Conservation (phyloP, 2,113 vertebrate genomes). For the Rhipidura dahli region DNA sequence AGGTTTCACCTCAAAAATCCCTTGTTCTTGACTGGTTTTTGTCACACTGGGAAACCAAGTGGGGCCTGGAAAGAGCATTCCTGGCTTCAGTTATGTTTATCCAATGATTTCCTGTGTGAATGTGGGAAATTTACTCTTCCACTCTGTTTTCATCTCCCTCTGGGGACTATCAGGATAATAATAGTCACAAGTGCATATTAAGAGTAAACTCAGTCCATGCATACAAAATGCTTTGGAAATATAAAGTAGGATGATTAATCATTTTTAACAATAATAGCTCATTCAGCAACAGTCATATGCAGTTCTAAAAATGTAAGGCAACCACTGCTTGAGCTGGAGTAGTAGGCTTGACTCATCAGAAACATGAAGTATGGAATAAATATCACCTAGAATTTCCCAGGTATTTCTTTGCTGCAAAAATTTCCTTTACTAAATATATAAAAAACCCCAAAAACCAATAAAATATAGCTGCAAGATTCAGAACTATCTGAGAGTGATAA, state of each 20-base stretch:
- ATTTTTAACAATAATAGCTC: not conserved
- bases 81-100: not conserved
- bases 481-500: not conserved
- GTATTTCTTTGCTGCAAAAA: not conserved
- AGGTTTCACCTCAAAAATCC: not conserved
- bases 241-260: not conserved
- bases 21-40: not conserved
- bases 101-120: not conserved
- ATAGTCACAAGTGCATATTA: not conserved
- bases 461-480: not conserved
- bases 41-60: not conserved
- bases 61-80: not conserved
- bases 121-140: constrained; percentile 1
- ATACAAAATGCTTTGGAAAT: not conserved
- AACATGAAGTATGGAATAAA: not conserved
- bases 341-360: not conserved
- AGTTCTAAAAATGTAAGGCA: not conserved
- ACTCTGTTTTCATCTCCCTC: not conserved
- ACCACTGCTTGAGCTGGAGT: not conserved
- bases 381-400: not conserved
- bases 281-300: not conserved
- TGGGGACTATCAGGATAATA: not conserved
- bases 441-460: accelerated
- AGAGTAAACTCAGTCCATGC: not conserved
- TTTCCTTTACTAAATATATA: not conserved